These are phyloP conservation scores for Herpetotheres cachinnans DNA, from an alignment of 2,113 vertebrate genomes.

Conservation along the genomic window DNA sequence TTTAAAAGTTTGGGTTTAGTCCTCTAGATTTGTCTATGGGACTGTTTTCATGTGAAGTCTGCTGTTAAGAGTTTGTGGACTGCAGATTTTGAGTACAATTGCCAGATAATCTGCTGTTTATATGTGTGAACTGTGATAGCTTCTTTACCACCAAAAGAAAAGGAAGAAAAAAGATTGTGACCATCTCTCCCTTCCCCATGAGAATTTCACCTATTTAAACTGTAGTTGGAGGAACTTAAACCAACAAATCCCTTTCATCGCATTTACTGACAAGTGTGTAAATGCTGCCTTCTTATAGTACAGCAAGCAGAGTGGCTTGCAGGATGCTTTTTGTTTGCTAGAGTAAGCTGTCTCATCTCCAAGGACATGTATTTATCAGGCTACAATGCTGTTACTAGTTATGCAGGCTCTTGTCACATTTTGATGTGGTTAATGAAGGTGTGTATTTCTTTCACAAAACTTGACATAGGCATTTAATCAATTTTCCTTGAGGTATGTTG, in stretches of 20 bases:
- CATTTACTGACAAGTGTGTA: neutral
- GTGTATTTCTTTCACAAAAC: neutral
- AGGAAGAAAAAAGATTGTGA: neutral
- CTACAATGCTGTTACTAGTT: neutral
- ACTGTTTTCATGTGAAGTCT: neutral
- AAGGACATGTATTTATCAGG: neutral
- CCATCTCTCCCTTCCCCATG: neutral
- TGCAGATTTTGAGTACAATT: neutral
- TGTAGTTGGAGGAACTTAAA: neutral
- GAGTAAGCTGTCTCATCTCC: neutral
- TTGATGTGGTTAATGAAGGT: neutral
- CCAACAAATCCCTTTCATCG: neutral
- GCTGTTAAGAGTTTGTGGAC: neutral
- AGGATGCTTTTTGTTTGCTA: neutral
- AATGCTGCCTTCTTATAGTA: neutral
- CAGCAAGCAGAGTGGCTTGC: neutral
- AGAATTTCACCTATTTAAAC: neutral
- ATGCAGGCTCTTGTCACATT: neutral
- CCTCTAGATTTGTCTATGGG: neutral
- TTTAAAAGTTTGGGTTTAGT: neutral
- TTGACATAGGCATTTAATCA: neutral
- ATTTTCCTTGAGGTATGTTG: neutral
- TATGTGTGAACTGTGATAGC: neutral
- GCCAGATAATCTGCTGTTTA: neutral
- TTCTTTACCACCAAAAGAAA: neutral